Evolutionary conservation across 2,888 invertebrate species (phyloP), one percentile per base, ranked within the genome.

Genomic region (Mythimna albipuncta): DNA sequence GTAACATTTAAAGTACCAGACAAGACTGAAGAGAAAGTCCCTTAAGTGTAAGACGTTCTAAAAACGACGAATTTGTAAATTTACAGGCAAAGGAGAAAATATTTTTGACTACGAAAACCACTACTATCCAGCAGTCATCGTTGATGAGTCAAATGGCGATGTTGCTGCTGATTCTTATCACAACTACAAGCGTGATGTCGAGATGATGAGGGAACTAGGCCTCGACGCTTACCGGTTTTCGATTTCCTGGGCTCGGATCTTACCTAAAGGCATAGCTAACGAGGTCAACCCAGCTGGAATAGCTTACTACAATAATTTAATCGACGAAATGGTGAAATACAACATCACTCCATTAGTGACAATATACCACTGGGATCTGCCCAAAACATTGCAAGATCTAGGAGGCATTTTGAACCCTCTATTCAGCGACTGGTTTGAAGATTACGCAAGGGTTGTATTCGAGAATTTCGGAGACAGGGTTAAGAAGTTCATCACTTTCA

Each of bases 281-380:
- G 85, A 92, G 4, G 86, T 97, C 35, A 98, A 97, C 87, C 89
- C 95, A 81, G 94, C 94, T 1, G 98, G 97, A 6, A 92, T 98
- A 19, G 91, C 95, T 11, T 97, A 97, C 89, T 98, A 98, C 91
- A 97, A 97, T 81, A 94, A 96, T 72, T 90, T 97, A 2, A 97
- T 98, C 63, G 89, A 97, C 83, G 97, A 96, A 86, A 94, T 98
- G 73, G 72, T 97, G 0, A 96, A 93, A 41, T 97, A 97, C 80
- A 96, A 96, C 47, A 97, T 98, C 68, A 90, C 94, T 66, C 98
- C 98, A 0, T 92, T 97, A 89, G 92, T 97, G 0, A 96, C 97
- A 0, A 88, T 97, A 47, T 96, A 94, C 82, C 97, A 97, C 71
- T 96, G 96, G 94, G 97, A 97, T 81, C 85, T 97, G 58, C 97